Evolutionary conservation across 2,888 invertebrate genomes (phyloP), one percentile per base, ranked within the genome.

Genomic region (Bursaphelenchus okinawaensis): DNA sequence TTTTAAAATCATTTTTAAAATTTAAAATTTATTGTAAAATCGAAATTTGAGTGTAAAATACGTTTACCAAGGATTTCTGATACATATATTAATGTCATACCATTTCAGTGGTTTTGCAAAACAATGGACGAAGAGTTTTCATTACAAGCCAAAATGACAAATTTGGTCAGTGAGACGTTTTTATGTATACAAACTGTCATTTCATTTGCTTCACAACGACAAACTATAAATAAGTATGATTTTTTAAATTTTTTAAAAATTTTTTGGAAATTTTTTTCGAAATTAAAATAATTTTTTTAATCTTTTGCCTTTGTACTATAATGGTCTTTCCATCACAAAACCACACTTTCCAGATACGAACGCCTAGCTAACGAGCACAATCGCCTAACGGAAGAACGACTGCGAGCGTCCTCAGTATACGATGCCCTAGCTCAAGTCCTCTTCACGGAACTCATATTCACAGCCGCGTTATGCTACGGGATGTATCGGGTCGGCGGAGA

Each of bases 381-480:
- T 54, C 70, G 68, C 16, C 56, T 80, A 56, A 77, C 77, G 0
- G 80, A 79, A 54, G 67, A 76, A 62, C 64, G 80, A n/a, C 65
- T 81, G 27, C 67, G 77, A 16, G 78, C 79, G 22, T 80, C 80
- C 0, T 77, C 79, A 6, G 80, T 80, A 0, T 78, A 79, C 68
- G 79, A 80, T 55, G 74, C 78, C 55, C 65, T 80, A 19, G 78
- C 80, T 7, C 80, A 81, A 68, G 74, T 80, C 16, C 68, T 80
- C 1, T 59, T 80, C n/a, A 80, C 80, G 0, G 80, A 80, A 55
- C 68, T 80, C 7, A 76, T 80, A 20, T 80, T 80, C 68, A 81
- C 80, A 4, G 76, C 73, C 19, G 80, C 80, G 7, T 68, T 80
- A 2, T 76, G 75, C 50, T 80, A 80, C 63, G 80, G 80, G 40